These are phyloP conservation scores for Mastigias papua DNA, from an alignment of 30 jellyfish, hydroid and myxozoan genomes.

Conservation along the genomic window DNA sequence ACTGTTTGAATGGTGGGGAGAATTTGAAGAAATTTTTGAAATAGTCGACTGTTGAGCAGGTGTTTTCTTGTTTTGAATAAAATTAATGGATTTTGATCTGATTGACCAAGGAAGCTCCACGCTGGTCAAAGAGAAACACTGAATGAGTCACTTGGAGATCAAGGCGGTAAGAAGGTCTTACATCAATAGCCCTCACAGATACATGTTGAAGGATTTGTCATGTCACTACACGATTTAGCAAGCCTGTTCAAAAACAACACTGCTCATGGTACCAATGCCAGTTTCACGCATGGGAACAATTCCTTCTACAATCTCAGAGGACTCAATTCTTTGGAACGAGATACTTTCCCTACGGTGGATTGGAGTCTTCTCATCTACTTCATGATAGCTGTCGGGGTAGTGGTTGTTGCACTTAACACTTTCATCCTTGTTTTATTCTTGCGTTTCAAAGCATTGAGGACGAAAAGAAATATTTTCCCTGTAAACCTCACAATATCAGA, in stretches of 20 bases:
- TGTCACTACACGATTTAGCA: neutral
- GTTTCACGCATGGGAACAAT: neutral
- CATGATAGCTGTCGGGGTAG: neutral
- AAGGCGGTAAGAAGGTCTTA: neutral
- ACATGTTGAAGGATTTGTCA: neutral
- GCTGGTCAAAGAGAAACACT: no score
- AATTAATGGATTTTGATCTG: neutral
- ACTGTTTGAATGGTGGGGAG: neutral
- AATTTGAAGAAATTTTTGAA: neutral
- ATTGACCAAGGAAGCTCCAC: no score
- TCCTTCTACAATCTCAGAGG: neutral
- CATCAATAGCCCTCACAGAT: neutral
- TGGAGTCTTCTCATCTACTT: neutral
- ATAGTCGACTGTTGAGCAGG: neutral
- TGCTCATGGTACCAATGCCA: neutral
- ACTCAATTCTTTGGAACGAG: neutral
- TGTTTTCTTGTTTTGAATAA: neutral
- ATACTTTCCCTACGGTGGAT: neutral
- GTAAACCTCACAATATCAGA: slow-evolving; percentile 47
- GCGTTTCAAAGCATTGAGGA: slow-evolving; percentile 29
- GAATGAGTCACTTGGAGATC: no score
- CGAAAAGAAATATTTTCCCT: slow-evolving; percentile 48
- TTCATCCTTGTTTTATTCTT: slow-evolving; percentile 19
- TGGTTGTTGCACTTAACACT: slow-evolving; percentile 7
- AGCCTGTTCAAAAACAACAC: neutral